Evolutionary conservation across 1,140 invertebrate species (phyloP).

Genomic region (Papilio machaon): DNA sequence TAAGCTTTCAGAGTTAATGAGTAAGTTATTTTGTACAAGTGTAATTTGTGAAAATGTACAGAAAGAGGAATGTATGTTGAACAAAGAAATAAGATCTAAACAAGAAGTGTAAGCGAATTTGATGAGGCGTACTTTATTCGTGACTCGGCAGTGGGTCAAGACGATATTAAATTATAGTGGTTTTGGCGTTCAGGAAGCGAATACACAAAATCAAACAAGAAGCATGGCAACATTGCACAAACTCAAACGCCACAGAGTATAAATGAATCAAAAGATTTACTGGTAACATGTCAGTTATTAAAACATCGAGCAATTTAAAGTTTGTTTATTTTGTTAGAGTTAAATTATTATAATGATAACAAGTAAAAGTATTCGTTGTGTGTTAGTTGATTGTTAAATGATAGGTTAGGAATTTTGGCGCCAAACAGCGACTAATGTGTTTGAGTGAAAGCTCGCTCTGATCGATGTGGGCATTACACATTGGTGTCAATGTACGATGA

Average conservation of each 20-base stretch:
- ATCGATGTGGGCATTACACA: conserved; percentile 54
- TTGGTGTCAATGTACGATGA: conserved; percentile 60
- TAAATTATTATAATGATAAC: conserved; percentile 19
- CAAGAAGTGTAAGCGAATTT: conserved; percentile 17
- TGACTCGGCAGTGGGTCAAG: conserved; percentile 65
- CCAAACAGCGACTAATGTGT: conserved; percentile 55
- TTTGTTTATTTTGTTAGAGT: conserved; percentile 25
- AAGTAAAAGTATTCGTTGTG: conserved; percentile 29
- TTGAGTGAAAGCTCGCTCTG: conserved; percentile 63
- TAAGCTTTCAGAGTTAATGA: not conserved
- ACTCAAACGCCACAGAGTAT: conserved; percentile 35
- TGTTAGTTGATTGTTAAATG: conserved; percentile 52
- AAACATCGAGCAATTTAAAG: conserved; percentile 4
- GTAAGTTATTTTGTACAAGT: not conserved
- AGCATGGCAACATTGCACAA: conserved; percentile 47
- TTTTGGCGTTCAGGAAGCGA: conserved; percentile 47
- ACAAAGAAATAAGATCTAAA: conserved; percentile 30
- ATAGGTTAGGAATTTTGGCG: conserved; percentile 72
- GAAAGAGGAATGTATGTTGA: conserved; percentile 4
- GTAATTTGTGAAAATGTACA: not conserved
- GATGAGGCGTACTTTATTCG: conserved; percentile 44
- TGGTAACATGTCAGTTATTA: conserved; percentile 28
- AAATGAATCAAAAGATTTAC: conserved; percentile 7
- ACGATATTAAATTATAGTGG: conserved; percentile 62
- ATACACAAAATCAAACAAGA: conserved; percentile 47